phyloP scores from a whole-genome alignment of 1,140 invertebrate genomes.

The Reticulitermes speratus region DNA sequence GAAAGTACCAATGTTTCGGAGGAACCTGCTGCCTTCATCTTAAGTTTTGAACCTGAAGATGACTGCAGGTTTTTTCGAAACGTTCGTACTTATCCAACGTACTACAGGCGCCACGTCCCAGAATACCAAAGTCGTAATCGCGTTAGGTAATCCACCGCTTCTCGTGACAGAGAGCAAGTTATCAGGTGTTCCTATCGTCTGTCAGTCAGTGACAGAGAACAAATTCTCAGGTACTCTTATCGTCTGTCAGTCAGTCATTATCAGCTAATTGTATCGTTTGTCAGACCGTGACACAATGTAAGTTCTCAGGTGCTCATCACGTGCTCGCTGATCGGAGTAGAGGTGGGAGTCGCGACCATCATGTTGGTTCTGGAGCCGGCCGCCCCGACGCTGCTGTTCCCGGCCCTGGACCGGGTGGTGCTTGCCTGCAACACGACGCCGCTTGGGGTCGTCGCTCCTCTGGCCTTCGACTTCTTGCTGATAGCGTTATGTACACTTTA shows the following conservation, averaged over 20 bases:
- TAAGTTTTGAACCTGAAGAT: too few species aligned
- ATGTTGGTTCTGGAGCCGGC: conserved; percentile 71
- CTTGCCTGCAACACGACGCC: conserved; percentile 71
- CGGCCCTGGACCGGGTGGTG: conserved; percentile 54
- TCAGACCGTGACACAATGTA: not conserved
- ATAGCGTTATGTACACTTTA: conserved; percentile 80
- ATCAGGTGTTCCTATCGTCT: too few species aligned
- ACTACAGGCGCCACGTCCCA: too few species aligned
- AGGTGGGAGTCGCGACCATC: conserved; percentile 65
- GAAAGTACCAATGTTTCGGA: too few species aligned
- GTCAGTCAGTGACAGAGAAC: too few species aligned
- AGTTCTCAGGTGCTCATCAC: conserved; percentile 62
- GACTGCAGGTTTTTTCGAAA: too few species aligned
- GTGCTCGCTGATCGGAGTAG: conserved; percentile 65
- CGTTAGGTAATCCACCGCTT: too few species aligned
- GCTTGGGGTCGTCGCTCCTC: conserved; percentile 69
- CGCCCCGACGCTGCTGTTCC: conserved; percentile 60
- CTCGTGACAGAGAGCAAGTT: too few species aligned
- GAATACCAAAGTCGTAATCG: too few species aligned
- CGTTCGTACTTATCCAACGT: too few species aligned
- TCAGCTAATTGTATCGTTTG: not conserved
- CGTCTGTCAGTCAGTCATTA: not conserved
- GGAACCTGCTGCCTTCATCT: too few species aligned
- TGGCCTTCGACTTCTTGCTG: conserved; percentile 77
- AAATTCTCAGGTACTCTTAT: too few species aligned